Base-by-base conservation (phyloP, 1,140 invertebrate species). In the Archivesica marissinica region DNA sequence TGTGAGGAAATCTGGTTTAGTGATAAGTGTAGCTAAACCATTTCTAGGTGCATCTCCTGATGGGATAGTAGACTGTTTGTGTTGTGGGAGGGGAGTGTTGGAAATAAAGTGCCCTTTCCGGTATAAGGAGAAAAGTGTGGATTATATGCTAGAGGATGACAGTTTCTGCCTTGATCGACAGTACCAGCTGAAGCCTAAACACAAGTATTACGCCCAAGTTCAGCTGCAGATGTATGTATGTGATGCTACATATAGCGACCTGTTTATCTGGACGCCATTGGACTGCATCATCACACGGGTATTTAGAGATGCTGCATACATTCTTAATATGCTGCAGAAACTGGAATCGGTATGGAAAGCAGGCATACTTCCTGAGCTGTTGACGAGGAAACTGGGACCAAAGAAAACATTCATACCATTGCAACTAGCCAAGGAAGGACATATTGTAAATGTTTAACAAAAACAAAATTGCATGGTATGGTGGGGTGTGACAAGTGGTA, bases 211-310 rank as follows among this genome's bases (percentile, higher is more conserved):
- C 80, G 47, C n/a, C 47, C 80, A 83, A 59, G 41, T 83, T 0
- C 80, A 83, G 39, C 35, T 83, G 17, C 80, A 83, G 20, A 83
- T 83, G 80, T 83, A 56, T 75, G 52, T 83, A 13, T 38, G 47
- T 47, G 50, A 75, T 41, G 38, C 59, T 35, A 61, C 4, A n/a
- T 20, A 44, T 1, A 61, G 80, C 64, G 80, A 83, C 23, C 75
- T 83, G 39, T 50, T 83, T n/a, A 38, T 83, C 0, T 83, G 59
- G 59, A 33, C 59, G 2, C 59, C 59, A 2, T 35, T 35, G 30
- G 33, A 35, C 38, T 0, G 33, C 30, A 17, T 64, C 1, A 33
- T 64, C 7, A 64, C 30, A 64, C 15, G 38, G 33, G 59, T 64
- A 35, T 1, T 7, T 7, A 7, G 59, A 33, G 15, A 64, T 35